Base-by-base conservation (phyloP, 2,113 vertebrate genomes). In the Opisthocomus hoazin region DNA sequence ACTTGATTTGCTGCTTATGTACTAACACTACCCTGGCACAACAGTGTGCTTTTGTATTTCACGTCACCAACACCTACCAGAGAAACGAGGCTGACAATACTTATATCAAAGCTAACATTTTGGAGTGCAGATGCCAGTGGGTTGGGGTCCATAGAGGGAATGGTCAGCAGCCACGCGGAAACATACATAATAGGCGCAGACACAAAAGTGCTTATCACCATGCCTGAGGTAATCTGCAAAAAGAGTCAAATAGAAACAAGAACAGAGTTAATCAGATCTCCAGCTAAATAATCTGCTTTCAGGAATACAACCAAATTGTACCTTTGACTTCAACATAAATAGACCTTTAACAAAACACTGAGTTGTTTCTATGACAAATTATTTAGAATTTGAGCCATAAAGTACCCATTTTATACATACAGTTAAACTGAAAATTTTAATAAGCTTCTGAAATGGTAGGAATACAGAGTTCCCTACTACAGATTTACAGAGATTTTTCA, bases 101-200 rank as follows among this genome's bases (percentile, higher is more conserved):
- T 99, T 69, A 99, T 99, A 96, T 99, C 98, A 96, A 99, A 99
- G 96, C 98, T 99, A 97, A 99, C 98, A 8, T 97, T 99, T 34
- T 99, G 99, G 56, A 99, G 98, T 5, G 99, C 98, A 81, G 98
- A 97, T 29, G 98, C 98, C 95, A 99, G 66, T 1, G 95, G 98
- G 85, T 98, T 98, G 48, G 98, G 98, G 94, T 99, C 99, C 99
- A 99, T 99, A 77, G 98, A 98, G 0, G 98, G 98, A 57, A 99
- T 98, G 29, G 99, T 99, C 74, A 99, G 94, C 77, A 99, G 96
- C 99, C 99, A 99, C 1, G 99, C 99, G 90, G 99, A 99, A 77
- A 99, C 98, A 2, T 99, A 99, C 99, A 99, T 99, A 60, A 99
- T 99, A 5, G 99, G 99, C 58, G 99, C 99, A 70, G 99, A 99